Percentiles rank a stretch among this genome's conserved stretches.
Evolutionary conservation across 2,113 vertebrate species (phyloP).

Genomic region (Tor tambroides): DNA sequence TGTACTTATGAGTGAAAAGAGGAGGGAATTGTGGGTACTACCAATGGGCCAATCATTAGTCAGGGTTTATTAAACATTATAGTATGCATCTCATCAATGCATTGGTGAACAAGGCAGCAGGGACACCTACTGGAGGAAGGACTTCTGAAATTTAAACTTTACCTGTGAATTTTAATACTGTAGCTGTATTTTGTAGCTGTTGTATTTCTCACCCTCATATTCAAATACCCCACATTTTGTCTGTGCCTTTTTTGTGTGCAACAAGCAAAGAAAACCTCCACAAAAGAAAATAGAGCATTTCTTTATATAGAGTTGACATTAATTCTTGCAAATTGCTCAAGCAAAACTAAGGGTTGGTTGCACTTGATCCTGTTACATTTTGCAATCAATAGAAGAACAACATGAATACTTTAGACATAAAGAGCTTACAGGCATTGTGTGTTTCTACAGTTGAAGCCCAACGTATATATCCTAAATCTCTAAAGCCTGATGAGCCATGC

Average conservation of each 20-base stretch:
- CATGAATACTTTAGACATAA: background rate
- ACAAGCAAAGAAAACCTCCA: background rate
- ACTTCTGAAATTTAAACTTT: background rate
- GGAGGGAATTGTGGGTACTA: background rate
- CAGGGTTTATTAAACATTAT: conserved; percentile 21
- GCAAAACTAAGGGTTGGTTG: background rate
- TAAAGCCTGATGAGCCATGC: background rate
- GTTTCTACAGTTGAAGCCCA: background rate
- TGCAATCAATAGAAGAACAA: background rate
- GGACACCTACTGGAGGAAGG: conserved; percentile 54
- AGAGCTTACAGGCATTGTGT: conserved; percentile 13
- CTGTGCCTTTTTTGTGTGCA: background rate
- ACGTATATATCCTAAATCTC: background rate
- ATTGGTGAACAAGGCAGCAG: conserved; percentile 36
- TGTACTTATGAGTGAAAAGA: too few relatives aligned
- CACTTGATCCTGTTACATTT: background rate
- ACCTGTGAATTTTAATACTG: too few relatives aligned
- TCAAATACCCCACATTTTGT: background rate
- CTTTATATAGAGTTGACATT: background rate
- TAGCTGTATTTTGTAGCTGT: background rate
- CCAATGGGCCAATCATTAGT: conserved; percentile 24
- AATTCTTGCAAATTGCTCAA: background rate
- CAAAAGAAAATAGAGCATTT: background rate
- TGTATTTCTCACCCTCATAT: background rate
- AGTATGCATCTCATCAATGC: background rate